Base-by-base conservation (phyloP, 2,797 vertebrate species). In the Smutsia temminckii region DNA sequence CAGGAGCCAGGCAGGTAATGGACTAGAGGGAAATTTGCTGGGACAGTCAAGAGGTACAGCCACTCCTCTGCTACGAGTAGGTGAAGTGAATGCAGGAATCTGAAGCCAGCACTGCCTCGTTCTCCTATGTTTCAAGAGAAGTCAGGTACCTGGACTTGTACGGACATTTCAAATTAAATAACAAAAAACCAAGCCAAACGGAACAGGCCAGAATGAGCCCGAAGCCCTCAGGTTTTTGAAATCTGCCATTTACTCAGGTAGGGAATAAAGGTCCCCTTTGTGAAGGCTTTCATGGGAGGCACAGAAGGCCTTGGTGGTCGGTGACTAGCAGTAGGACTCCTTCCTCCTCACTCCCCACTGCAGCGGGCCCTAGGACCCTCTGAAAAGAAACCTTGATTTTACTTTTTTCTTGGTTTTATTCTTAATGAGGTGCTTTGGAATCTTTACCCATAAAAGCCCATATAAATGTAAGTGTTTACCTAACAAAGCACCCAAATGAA, bases 341-440 rank as follows among this genome's bases (percentile, higher is more conserved):
- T 5, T 6, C 27, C 27, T 16, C 2, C 8, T 1, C 23, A 59
- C 27, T 13, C 2, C 6, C 2, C 23, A 59, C 34, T 40, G 29
- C 32, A 57, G 16, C 34, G 53, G 34, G 37, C 23, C 34, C 46
- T 18, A 17, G 27, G 75, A 64, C 13, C 8, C 81, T 80, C 63
- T 69, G 79, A 66, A 88, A 92, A 51, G 55, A 97, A 89, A 20
- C 10, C 75, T 51, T 69, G n/a, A 7, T 40, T 91, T 95, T 89
- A 49, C 21, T 93, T n/a, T 69, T 69, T 78, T 64, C 61, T 86
- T 89, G 83, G 72, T 21, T 89, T 79, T 85, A 71, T 93, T 81
- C 32, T 94, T 88, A 94, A 90, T 51, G 63, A 89, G 75, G 23
- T 42, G 42, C 34, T 74, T 90, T 93, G 61, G 46, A 89, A 89